Evolutionary conservation across 2,113 vertebrate genomes (phyloP).

Genomic region (Alouatta palliata): DNA sequence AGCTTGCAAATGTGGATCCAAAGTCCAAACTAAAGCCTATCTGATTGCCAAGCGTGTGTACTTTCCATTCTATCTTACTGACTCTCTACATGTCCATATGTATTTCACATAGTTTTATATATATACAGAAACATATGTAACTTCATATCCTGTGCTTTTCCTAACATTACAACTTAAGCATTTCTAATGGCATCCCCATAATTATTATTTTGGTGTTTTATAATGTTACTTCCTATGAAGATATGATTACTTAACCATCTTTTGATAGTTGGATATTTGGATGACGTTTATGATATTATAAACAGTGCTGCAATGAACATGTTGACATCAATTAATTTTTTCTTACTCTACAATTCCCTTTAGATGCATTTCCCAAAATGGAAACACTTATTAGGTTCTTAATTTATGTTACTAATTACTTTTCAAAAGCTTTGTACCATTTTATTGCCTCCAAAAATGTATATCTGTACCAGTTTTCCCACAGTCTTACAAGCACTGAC

Average conservation of each 20-base stretch:
- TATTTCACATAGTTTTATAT: not conserved
- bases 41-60: not conserved
- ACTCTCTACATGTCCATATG: not conserved
- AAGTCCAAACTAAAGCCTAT: not conserved
- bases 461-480: not conserved
- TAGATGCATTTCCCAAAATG: not conserved
- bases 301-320: not conserved
- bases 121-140: not conserved
- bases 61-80: not conserved
- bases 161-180: not conserved
- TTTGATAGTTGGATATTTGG: not conserved
- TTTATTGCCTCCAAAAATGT: not conserved
- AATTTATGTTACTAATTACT: not conserved
- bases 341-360: constrained; percentile 7
- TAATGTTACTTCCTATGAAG: constrained; percentile 10
- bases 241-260: not conserved
- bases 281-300: constrained; percentile 15
- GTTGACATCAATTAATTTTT: not conserved
- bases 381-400: constrained; percentile 13
- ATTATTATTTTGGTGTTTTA: constrained; percentile 41
- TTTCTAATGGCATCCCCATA: not conserved
- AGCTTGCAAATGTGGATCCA: not conserved
- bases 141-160: not conserved
- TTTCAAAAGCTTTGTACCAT: not conserved
- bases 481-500: not conserved